Evolutionary conservation across 1,140 invertebrate genomes (phyloP).

Genomic region (Copidosoma floridanum): DNA sequence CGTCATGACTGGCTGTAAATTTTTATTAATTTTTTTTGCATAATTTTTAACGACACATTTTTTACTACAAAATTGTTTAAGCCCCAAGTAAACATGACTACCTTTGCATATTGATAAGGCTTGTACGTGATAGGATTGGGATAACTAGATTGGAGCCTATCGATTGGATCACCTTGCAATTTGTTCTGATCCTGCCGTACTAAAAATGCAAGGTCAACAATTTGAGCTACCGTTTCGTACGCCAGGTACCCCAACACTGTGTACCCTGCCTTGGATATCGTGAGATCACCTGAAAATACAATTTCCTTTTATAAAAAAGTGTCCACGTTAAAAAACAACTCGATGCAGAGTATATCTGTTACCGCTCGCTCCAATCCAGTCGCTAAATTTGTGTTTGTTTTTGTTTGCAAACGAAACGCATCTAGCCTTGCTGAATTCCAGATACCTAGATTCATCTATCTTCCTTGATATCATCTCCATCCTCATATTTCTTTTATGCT

Average conservation of each 20-base stretch:
- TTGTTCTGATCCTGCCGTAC: slow-evolving; percentile 62
- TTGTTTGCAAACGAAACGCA: slow-evolving; percentile 55
- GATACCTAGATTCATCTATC: slow-evolving; percentile 49
- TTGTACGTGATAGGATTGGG: slow-evolving; percentile 53
- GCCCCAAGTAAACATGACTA: slow-evolving; percentile 22
- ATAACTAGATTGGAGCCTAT: slow-evolving; percentile 48
- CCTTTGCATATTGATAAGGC: slow-evolving; percentile 50
- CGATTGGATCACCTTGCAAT: slow-evolving; percentile 56
- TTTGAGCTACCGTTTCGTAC: slow-evolving; percentile 68
- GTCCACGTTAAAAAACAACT: slow-evolving; percentile 1
- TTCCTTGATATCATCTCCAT: slow-evolving; percentile 49
- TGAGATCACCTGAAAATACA: slow-evolving; percentile 52
- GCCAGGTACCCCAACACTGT: slow-evolving; percentile 65
- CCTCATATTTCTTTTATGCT: slow-evolving; percentile 47
- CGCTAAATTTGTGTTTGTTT: slow-evolving; percentile 54
- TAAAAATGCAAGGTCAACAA: slow-evolving; percentile 65
- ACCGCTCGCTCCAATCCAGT: slow-evolving; percentile 57
- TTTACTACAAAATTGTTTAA: slow-evolving; percentile 7
- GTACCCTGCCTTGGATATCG: slow-evolving; percentile 55
- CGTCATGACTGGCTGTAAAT: slow-evolving; percentile 38
- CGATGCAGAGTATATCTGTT: slow-evolving; percentile 1
- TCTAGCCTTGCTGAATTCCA: slow-evolving; percentile 57
- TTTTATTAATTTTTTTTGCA: slow-evolving; percentile 4
- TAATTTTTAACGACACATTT: slow-evolving; percentile 16
- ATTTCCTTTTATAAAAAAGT: not conserved